phyloP scores from a whole-genome alignment of 2,113 vertebrate species.

The Oncorhynchus kisutch region DNA sequence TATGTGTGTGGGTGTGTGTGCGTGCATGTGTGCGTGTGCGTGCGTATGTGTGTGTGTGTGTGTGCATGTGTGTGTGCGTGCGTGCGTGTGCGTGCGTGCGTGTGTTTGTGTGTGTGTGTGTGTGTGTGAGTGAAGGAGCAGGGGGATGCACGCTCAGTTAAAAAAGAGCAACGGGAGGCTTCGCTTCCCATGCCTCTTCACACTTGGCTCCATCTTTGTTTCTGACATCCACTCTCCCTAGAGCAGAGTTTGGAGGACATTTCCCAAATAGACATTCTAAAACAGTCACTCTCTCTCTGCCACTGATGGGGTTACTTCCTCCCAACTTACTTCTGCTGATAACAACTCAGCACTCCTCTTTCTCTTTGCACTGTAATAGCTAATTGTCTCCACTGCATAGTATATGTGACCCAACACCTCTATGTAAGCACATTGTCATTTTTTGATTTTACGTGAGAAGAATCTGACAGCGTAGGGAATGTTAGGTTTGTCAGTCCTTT shows the following conservation, averaged over 20 bases:
- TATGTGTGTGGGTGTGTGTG: neutral
- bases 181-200: neutral
- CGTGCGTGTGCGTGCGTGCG: neutral
- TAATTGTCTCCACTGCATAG: too few relatives aligned
- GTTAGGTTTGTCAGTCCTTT: too few relatives aligned
- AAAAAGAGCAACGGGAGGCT: neutral
- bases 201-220: neutral
- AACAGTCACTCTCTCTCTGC: neutral
- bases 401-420: too few relatives aligned
- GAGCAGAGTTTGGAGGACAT: neutral
- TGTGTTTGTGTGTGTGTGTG: neutral
- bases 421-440: too few relatives aligned
- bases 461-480: too few relatives aligned
- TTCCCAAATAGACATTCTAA: too few relatives aligned
- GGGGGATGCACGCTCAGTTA: neutral
- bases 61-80: neutral
- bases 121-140: neutral
- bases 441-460: too few relatives aligned
- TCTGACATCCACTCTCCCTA: neutral
- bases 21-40: neutral
- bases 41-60: neutral
- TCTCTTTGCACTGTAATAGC: too few relatives aligned
- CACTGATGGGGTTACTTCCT: too few relatives aligned
- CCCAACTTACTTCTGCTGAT: too few relatives aligned
- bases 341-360: too few relatives aligned